Base-by-base conservation (phyloP, 2,888 invertebrate genomes). In the Clunio marinus region DNA sequence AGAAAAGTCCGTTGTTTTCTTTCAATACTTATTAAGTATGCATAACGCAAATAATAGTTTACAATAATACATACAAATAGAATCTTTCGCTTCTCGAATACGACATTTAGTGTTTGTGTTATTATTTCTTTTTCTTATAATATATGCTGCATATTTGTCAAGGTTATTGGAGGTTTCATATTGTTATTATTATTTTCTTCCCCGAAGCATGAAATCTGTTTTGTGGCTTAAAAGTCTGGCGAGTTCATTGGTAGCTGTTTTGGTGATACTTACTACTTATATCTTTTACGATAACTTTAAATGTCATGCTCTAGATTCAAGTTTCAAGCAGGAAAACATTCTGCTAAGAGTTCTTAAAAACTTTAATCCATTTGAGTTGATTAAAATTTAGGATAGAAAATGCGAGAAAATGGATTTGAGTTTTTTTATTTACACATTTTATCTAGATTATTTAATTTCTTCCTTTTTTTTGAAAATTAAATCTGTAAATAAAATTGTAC, bases 91-190 rank as follows among this genome's bases (percentile, higher is more conserved):
- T 41, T 15, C 41, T 15, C 2, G 10, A n/a, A 15, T 15, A 41
- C 41, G 41, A 32, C 32, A 32, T 4, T 13, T 8, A 4, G 20
- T 8, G 13, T 4, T 15, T 8, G 20, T 51, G 51, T 15, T 51
- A 2, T 15, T 51, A 45, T 7, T 17, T 8, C 5, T 10, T n/a
- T n/a, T n/a, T n/a, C 10, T 13, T 41, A 41, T n/a, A 41, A n/a
- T 15, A 10, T 41, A 41, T 5, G 41, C 41, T 59, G 59, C 59
- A 59, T 32, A 59, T 28, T 28, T 59, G 59, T 59, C 32, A 59
- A 59, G 59, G 59, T 59, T 32, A 25, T 32, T 28, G n/a, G 28
- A 59, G 27, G 59, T 32, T 35, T 59, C 15, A n/a, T 41, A 32
- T 51, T 45, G 5, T 24, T 27, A 10, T n/a, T 28, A 10, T 32